These are phyloP conservation scores for Lepidothrix coronata DNA, from an alignment of 2,113 vertebrate genomes.

Conservation along the genomic window DNA sequence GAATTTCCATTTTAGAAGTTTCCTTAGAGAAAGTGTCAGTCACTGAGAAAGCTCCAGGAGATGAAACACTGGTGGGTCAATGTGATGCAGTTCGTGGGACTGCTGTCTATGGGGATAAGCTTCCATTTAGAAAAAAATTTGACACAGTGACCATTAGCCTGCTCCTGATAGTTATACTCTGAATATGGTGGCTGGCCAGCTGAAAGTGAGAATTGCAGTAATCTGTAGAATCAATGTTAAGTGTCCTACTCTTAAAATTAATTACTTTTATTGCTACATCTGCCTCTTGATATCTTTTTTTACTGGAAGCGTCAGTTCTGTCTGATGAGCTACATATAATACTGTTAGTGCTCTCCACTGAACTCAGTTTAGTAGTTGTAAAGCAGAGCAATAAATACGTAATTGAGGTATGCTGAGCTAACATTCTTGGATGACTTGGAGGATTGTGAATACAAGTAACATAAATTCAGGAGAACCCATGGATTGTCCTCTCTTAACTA, in stretches of 20 bases:
- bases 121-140: constrained; percentile 68
- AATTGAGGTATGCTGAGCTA: neutral
- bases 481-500: neutral
- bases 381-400: neutral
- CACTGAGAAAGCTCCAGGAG: neutral
- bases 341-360: neutral
- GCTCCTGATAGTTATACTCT: constrained; percentile 69
- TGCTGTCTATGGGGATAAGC: neutral
- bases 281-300: neutral
- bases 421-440: neutral
- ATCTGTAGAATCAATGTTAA: neutral
- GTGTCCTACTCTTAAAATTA: neutral
- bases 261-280: neutral
- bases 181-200: constrained; percentile 73
- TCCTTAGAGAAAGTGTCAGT: neutral
- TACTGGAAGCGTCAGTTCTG: neutral
- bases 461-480: neutral
- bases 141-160: constrained; percentile 65
- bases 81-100: neutral
- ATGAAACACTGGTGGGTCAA: neutral
- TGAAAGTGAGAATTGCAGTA: constrained; percentile 61
- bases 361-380: neutral
- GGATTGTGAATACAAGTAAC: neutral
- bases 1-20: neutral
- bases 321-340: neutral